phyloP scores from a whole-genome alignment of 2,888 invertebrate genomes.

The Yponomeuta plumbellus region DNA sequence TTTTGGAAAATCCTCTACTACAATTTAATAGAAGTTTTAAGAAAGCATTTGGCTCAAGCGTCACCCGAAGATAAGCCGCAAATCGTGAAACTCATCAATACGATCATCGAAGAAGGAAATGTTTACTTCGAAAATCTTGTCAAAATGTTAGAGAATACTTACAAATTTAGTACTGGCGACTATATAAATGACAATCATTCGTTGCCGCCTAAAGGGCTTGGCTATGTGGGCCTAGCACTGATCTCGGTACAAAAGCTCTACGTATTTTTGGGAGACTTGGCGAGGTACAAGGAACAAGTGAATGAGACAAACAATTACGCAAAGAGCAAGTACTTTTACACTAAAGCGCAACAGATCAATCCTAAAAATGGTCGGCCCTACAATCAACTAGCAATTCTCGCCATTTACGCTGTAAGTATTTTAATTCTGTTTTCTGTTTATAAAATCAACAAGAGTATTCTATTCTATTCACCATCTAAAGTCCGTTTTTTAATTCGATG shows the following conservation, averaged over 20 bases:
- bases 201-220: slow-evolving; percentile 78
- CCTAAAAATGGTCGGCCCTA: slow-evolving; percentile 97
- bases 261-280: slow-evolving; percentile 93
- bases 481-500: too few species aligned
- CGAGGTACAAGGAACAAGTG: slow-evolving; percentile 91
- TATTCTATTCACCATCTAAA: not conserved
- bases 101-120: slow-evolving; percentile 87
- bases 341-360: slow-evolving; percentile 94
- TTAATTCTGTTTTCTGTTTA: not conserved
- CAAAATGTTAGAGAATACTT: slow-evolving; percentile 82
- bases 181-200: slow-evolving; percentile 77
- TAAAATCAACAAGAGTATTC: not conserved
- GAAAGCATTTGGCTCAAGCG: slow-evolving; percentile 80
- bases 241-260: slow-evolving; percentile 92
- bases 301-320: slow-evolving; percentile 89
- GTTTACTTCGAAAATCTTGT: slow-evolving; percentile 86
- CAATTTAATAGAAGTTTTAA: slow-evolving; percentile 88
- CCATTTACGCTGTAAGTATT: slow-evolving; percentile 84
- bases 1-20: slow-evolving; percentile 95
- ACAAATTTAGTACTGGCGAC: slow-evolving; percentile 82
- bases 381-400: slow-evolving; percentile 94
- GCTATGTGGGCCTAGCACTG: slow-evolving; percentile 84
- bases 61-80: slow-evolving; percentile 78
- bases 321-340: slow-evolving; percentile 86
- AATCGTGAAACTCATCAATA: slow-evolving; percentile 79